Evolutionary conservation across 1,140 invertebrate genomes (phyloP).

Genomic region (Adelges cooleyi): DNA sequence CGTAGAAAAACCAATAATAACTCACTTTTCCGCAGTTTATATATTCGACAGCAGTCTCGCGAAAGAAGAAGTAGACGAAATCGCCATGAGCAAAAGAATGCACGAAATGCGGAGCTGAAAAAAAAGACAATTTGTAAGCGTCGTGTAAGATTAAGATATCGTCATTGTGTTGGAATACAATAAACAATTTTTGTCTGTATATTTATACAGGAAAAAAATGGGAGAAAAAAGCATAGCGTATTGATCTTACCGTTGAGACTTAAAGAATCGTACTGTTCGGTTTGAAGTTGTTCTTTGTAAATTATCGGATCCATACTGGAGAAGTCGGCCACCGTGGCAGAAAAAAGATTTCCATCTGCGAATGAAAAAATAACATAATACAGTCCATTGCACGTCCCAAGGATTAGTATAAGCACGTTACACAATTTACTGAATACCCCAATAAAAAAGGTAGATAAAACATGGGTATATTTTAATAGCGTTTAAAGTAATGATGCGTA

Average conservation of each 20-base stretch:
- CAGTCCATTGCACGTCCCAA: too few species aligned
- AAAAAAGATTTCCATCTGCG: conserved; percentile 75
- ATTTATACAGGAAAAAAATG: too few species aligned
- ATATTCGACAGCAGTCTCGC: conserved; percentile 88
- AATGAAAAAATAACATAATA: too few species aligned
- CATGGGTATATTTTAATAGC: too few species aligned
- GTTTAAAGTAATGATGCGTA: too few species aligned
- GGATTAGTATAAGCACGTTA: too few species aligned
- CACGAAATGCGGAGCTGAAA: conserved; percentile 83
- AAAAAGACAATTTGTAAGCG: conserved; percentile 30
- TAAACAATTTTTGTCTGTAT: not conserved
- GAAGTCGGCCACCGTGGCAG: conserved; percentile 90
- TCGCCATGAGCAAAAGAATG: conserved; percentile 82
- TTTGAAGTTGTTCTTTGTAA: conserved; percentile 72
- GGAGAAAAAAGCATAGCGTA: not conserved
- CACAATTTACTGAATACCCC: too few species aligned
- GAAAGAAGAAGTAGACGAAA: conserved; percentile 94
- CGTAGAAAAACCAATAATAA: conserved; percentile 14
- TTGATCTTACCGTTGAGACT: conserved; percentile 53
- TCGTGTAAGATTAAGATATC: conserved; percentile 23
- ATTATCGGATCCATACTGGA: conserved; percentile 84
- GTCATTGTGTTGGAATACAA: conserved; percentile 3
- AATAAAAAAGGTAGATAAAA: too few species aligned
- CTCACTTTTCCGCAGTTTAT: conserved; percentile 88
- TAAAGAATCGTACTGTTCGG: conserved; percentile 68